Percentiles rank a stretch among this genome's conserved stretches.
These are phyloP conservation scores for Allobates femoralis DNA, from an alignment of 2,797 vertebrate genomes.

Conservation along the genomic window DNA sequence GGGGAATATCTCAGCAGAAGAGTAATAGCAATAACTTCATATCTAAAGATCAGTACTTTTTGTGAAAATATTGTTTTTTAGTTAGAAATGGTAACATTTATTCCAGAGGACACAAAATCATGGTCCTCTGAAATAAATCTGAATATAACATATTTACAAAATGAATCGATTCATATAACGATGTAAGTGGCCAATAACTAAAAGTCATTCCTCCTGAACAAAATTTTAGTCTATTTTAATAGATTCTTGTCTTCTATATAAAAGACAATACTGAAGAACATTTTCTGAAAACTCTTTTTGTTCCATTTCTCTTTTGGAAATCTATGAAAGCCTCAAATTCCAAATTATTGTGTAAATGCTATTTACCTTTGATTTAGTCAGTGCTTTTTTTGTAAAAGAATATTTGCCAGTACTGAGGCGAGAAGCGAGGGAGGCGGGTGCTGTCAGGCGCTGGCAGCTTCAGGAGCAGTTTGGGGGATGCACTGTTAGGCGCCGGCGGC, in stretches of 20 bases:
- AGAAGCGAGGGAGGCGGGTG: too few relatives aligned
- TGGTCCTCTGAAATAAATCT: not conserved
- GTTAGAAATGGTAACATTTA: not conserved
- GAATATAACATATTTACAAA: not conserved
- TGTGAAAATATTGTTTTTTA: not conserved
- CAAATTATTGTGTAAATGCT: too few relatives aligned
- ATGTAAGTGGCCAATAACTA: not conserved
- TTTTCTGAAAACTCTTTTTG: too few relatives aligned
- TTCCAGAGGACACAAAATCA: not conserved
- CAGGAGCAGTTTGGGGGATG: too few relatives aligned
- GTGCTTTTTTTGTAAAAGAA: too few relatives aligned
- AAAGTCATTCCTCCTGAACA: not conserved
- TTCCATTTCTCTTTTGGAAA: too few relatives aligned
- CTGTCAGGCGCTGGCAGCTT: too few relatives aligned
- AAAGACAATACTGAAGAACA: not conserved
- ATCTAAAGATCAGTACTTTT: not conserved
- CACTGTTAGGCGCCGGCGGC: too few relatives aligned
- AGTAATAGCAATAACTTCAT: not conserved
- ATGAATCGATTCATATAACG: not conserved
- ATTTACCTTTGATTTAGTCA: too few relatives aligned
- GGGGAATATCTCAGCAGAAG: not conserved
- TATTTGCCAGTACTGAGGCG: too few relatives aligned
- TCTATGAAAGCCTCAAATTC: too few relatives aligned
- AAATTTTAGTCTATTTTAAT: not conserved
- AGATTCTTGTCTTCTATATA: not conserved